Evolutionary conservation across 1,140 invertebrate genomes (phyloP).

Genomic region (Vollenhovia emeryi): DNA sequence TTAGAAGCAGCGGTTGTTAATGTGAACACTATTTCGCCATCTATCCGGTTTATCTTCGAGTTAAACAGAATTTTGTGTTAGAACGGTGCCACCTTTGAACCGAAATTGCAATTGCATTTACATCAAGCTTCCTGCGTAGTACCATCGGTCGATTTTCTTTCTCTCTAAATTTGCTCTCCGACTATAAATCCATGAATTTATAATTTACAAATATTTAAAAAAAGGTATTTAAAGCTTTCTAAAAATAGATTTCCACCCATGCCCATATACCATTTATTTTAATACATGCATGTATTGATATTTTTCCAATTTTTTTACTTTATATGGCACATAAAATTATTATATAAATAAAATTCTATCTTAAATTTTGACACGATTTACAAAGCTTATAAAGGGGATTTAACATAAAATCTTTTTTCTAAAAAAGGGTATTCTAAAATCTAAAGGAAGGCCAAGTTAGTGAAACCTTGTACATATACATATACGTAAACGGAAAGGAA

Average conservation of each 20-base stretch:
- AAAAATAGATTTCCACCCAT: not conserved
- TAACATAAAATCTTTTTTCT: not conserved
- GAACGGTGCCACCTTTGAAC: slow-evolving; percentile 11
- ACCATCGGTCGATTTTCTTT: not conserved
- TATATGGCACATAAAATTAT: not conserved
- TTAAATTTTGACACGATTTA: not conserved
- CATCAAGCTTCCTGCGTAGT: not conserved
- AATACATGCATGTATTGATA: too few relatives aligned
- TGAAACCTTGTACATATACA: too few relatives aligned
- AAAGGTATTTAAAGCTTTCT: not conserved
- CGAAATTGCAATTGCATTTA: not conserved
- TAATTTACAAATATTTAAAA: not conserved
- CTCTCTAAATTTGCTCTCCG: not conserved
- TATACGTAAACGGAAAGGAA: too few relatives aligned
- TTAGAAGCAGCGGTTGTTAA: slow-evolving; percentile 68
- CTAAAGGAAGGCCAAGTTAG: too few relatives aligned
- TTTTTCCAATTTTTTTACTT: too few relatives aligned
- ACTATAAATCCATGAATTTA: not conserved
- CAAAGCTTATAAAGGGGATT: not conserved
- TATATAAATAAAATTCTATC: not conserved
- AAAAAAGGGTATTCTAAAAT: too few relatives aligned
- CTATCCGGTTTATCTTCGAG: slow-evolving; percentile 34
- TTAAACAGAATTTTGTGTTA: not conserved
- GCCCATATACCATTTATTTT: too few relatives aligned
- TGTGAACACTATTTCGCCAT: slow-evolving; percentile 55